These are phyloP conservation scores for Lynx canadensis DNA, from an alignment of 2,113 vertebrate species.

Conservation along the genomic window DNA sequence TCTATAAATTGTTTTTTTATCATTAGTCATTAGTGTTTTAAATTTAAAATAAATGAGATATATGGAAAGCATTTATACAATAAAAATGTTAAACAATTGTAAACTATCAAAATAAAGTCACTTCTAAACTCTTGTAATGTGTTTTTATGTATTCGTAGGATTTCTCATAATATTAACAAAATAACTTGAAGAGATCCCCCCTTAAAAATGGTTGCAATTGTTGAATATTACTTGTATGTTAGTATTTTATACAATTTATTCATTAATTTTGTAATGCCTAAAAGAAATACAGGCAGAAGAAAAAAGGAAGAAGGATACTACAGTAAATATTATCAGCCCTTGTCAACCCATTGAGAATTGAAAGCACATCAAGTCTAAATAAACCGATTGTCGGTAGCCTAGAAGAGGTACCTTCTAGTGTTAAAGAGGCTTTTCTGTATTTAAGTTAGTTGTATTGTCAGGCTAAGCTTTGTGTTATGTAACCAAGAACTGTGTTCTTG, in stretches of 20 bases:
- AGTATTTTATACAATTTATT: background rate
- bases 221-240: background rate
- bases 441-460: background rate
- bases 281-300: background rate
- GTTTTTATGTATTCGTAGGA: background rate
- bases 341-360: background rate
- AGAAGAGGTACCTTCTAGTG: background rate
- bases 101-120: background rate
- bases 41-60: conserved; percentile 1
- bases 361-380: background rate
- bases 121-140: background rate
- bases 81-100: background rate
- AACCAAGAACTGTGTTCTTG: background rate
- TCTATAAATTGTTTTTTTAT: background rate
- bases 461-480: background rate
- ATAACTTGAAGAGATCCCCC: background rate
- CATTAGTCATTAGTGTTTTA: background rate
- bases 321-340: background rate
- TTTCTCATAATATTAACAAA: background rate
- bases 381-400: background rate
- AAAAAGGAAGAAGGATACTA: background rate
- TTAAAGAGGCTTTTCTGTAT: background rate
- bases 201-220: background rate
- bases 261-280: background rate
- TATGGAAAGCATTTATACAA: background rate